Conservation (phyloP, 2,888 invertebrate species). For the Acanthococcus lagerstroemiae region DNA sequence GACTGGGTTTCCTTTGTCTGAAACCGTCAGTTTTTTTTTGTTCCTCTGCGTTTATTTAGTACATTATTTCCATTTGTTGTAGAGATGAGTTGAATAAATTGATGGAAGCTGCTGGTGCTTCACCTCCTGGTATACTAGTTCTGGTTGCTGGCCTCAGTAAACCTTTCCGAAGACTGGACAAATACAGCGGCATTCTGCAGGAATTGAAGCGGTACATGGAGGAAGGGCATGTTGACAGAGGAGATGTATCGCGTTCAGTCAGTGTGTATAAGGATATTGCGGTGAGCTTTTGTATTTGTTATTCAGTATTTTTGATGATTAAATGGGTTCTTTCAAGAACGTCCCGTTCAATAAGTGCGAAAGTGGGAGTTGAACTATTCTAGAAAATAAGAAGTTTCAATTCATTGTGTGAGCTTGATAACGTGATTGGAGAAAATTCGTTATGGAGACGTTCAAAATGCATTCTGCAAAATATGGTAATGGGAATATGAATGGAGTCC, state of each 20-base stretch:
- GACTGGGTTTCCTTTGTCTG: too few species aligned
- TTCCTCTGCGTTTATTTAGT: not conserved
- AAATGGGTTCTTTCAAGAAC: too few species aligned
- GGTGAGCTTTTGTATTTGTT: conserved; percentile 48
- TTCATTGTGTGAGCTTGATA: too few species aligned
- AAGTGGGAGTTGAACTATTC: too few species aligned
- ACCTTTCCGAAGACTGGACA: conserved; percentile 88
- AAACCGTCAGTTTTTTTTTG: not conserved
- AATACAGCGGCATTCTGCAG: conserved; percentile 87
- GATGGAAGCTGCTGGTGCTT: conserved; percentile 80
- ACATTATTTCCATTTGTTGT: conserved; percentile 32
- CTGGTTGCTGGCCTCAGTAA: conserved; percentile 87
- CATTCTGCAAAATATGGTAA: too few species aligned
- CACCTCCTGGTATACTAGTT: conserved; percentile 75
- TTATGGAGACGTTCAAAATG: conserved; percentile 9
- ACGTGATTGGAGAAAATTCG: too few species aligned
- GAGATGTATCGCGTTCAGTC: conserved; percentile 91
- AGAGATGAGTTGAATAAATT: conserved; percentile 74
- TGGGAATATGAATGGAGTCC: too few species aligned
- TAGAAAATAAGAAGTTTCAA: too few species aligned
- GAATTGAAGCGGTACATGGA: conserved; percentile 92
- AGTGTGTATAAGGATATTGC: conserved; percentile 90
- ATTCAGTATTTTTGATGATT: too few species aligned
- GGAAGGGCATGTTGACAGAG: conserved; percentile 88
- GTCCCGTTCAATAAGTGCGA: too few species aligned